Percentiles rank a stretch among this genome's conserved stretches.
These are phyloP conservation scores for Pteromalus puparum DNA, from an alignment of 1,140 invertebrate species.

Conservation along the genomic window DNA sequence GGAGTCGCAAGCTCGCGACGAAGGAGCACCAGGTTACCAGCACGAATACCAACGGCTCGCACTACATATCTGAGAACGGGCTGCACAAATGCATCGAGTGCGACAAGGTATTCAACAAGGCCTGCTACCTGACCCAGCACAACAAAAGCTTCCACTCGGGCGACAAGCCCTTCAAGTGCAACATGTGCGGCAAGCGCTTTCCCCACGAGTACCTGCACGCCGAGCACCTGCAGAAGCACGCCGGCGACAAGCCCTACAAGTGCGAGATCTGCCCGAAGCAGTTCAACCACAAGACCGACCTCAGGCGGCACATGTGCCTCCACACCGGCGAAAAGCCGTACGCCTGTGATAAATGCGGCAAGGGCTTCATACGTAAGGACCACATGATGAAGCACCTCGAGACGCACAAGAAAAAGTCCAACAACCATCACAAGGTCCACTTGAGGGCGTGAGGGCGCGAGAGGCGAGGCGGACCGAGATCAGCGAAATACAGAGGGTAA, in stretches of 20 bases:
- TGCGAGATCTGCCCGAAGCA: slow-evolving; percentile 92
- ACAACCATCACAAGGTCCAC: slow-evolving; percentile 59
- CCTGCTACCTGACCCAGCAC: slow-evolving; percentile 92
- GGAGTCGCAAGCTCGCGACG: slow-evolving; percentile 47
- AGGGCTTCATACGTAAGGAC: slow-evolving; percentile 95
- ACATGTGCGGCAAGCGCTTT: slow-evolving; percentile 89
- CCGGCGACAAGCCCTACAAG: slow-evolving; percentile 90
- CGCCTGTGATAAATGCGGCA: slow-evolving; percentile 86
- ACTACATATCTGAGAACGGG: slow-evolving; percentile 70
- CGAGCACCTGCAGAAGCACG: slow-evolving; percentile 86
- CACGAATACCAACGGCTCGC: slow-evolving; percentile 59
- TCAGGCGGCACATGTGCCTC: slow-evolving; percentile 90
- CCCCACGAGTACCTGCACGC: slow-evolving; percentile 80
- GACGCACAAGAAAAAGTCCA: slow-evolving; percentile 82
- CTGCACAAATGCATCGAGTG: slow-evolving; percentile 87
- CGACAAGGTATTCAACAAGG: slow-evolving; percentile 89
- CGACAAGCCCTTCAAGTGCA: slow-evolving; percentile 90
- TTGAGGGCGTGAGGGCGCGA: slow-evolving; percentile 47
- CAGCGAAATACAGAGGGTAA: neutral
- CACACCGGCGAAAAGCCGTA: slow-evolving; percentile 90
- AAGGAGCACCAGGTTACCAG: slow-evolving; percentile 62
- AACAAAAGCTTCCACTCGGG: slow-evolving; percentile 92
- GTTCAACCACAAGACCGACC: slow-evolving; percentile 94
- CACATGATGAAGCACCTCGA: slow-evolving; percentile 95
- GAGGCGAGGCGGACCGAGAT: neutral